A percentile compares a stretch with the other conserved stretches of the same genome.
These are phyloP conservation scores for Amphiduros pacificus DNA, from an alignment of 2,888 invertebrate genomes.

Conservation along the genomic window DNA sequence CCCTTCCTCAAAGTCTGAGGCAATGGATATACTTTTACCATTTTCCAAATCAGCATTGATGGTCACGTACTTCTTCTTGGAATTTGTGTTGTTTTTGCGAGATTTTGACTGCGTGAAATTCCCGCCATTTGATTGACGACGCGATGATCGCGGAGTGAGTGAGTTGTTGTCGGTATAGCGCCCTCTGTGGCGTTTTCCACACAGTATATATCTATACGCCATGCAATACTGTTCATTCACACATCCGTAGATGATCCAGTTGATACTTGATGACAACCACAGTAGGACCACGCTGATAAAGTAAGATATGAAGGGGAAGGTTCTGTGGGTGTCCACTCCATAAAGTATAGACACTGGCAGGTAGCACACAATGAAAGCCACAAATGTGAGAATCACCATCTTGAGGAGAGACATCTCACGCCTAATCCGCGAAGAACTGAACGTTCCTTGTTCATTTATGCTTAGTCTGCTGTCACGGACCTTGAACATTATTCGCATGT, in stretches of 20 bases:
- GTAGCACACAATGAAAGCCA: slow-evolving; percentile 23
- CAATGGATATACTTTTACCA: no score
- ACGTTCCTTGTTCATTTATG: slow-evolving; percentile 3
- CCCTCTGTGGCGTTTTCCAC: no score
- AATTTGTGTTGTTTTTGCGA: no score
- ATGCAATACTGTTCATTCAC: slow-evolving; percentile 25
- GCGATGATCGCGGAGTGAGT: no score
- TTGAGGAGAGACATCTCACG: slow-evolving; percentile 27
- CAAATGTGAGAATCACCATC: slow-evolving; percentile 25
- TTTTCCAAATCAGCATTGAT: no score
- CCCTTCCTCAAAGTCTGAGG: no score
- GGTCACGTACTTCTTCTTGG: no score
- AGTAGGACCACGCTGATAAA: slow-evolving; percentile 22
- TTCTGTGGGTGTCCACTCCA: slow-evolving; percentile 17
- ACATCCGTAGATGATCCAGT: slow-evolving; percentile 30
- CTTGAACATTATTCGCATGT: slow-evolving; percentile 22
- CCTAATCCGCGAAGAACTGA: slow-evolving; percentile 14
- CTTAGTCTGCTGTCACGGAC: slow-evolving; percentile 18
- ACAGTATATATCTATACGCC: slow-evolving; percentile 22
- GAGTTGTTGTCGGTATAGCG: no score
- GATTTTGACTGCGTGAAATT: no score
- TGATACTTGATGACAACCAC: slow-evolving; percentile 24
- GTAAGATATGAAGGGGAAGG: slow-evolving; percentile 17
- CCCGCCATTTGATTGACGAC: no score
- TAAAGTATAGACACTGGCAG: slow-evolving; percentile 26